A percentile compares a stretch with the other conserved stretches of the same genome.
Evolutionary conservation across 2,888 invertebrate genomes (phyloP).

Genomic region (Tolmerus cingulatus): DNA sequence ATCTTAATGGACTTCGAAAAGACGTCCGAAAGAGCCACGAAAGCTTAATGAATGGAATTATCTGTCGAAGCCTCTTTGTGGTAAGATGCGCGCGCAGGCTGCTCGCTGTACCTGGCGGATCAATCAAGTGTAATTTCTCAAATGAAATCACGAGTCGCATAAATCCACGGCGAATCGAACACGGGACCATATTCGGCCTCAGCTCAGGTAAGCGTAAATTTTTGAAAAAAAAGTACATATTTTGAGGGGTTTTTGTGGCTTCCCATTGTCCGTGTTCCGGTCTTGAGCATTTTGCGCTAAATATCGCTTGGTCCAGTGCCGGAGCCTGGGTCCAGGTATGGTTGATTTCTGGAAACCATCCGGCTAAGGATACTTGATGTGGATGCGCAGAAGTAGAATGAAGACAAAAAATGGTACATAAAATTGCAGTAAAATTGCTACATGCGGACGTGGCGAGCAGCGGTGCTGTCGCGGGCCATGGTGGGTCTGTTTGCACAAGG

Average conservation of each 20-base stretch:
- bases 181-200: not conserved
- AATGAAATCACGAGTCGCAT: conserved; percentile 27
- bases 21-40: not conserved
- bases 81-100: not conserved
- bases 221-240: not conserved
- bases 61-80: not conserved
- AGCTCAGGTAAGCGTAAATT: not conserved
- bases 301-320: not conserved
- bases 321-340: not conserved
- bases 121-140: conserved; percentile 24
- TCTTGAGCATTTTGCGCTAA: not conserved
- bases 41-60: not conserved
- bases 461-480: not conserved
- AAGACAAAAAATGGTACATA: conserved; percentile 20
- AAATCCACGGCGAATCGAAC: not conserved
- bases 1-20: not conserved
- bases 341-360: not conserved
- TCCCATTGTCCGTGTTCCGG: not conserved
- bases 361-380: not conserved
- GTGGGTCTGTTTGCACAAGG: conserved; percentile 25
- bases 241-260: not conserved
- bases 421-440: conserved; percentile 35
- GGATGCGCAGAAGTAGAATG: conserved; percentile 23
- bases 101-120: not conserved
- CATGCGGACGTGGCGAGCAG: not conserved